Conservation (phyloP, 2,113 vertebrate species). For the Panthera leo region DNA sequence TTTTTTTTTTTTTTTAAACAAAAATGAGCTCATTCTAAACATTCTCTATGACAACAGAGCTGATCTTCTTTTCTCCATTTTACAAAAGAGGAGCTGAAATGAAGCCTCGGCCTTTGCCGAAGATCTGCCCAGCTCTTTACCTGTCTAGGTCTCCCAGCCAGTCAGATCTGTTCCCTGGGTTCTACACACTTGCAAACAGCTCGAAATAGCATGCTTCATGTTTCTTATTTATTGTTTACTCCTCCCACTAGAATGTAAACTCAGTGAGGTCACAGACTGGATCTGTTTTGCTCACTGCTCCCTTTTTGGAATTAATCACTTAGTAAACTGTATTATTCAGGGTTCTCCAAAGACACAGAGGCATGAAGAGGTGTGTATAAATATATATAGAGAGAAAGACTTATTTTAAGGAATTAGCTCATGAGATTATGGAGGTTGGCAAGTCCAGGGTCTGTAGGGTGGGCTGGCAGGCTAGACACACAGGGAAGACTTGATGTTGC, state of each 20-base stretch:
- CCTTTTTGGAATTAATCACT: neutral
- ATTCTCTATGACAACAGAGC: neutral
- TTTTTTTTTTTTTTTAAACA: neutral
- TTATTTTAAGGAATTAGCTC: neutral
- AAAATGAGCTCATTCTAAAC: neutral
- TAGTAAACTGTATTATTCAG: neutral
- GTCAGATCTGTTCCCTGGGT: neutral
- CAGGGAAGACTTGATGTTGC: neutral
- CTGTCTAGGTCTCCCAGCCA: neutral
- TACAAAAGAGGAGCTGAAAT: neutral
- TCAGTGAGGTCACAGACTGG: neutral
- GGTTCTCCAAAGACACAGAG: neutral
- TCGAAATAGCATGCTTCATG: neutral
- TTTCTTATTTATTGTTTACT: neutral
- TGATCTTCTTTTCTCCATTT: neutral
- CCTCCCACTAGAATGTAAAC: neutral
- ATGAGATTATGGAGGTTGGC: neutral
- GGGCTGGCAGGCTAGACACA: neutral
- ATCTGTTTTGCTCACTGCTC: neutral
- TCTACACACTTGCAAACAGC: neutral
- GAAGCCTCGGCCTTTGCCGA: neutral
- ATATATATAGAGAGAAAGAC: neutral
- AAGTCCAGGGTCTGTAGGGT: neutral
- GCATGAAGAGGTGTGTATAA: neutral
- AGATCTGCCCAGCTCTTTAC: neutral